Base-by-base conservation (phyloP, 2,113 vertebrate genomes). In the Pangasianodon gigas region DNA sequence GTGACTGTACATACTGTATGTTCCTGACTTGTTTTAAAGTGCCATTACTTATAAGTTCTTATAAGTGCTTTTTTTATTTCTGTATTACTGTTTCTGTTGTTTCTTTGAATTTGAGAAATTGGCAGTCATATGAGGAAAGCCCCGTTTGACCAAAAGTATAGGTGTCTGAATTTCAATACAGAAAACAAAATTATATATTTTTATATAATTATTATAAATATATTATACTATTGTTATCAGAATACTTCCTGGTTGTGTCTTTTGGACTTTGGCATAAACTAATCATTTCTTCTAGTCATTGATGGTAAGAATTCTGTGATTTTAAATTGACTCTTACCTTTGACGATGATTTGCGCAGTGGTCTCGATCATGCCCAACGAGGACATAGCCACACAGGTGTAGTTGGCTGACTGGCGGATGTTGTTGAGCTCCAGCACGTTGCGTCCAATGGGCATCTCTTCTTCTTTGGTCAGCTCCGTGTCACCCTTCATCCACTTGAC, bases 331-430 rank as follows among this genome's bases (percentile, higher is more conserved):
- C 79, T 84, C 95, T 95, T 90, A 98, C 98, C 98, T 98, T 99
- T 99, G 89, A 99, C 98, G 8, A 95, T 97, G 93, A 99, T 97
- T 93, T 99, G 98, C 56, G 98, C 98, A 0, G 96, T 97, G 89
- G 98, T 97, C 92, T 99, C 97, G 0, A 99, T 99, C 96, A 98
- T 97, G 74, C 98, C 98, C 2, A 99, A 94, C 0, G 98, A 97
- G 32, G 98, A 99, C 89, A 98, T 98, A 90, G 98, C 98, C 95
- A 99, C 97, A 0, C 98, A 99, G 91, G 98, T 99, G 93, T 98
- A 99, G 94, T 99, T 99, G 93, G 97, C 96, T 0, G 98, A 99
- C 14, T 98, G 97, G 4, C 96, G 52, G 74, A 99, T 97, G 91
- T 97, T 97, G 93, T 94, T 97, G 86, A 99, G 96, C 93, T 99